These are phyloP conservation scores for Morphnarchus princeps DNA, from an alignment of 2,113 vertebrate genomes.

Conservation along the genomic window DNA sequence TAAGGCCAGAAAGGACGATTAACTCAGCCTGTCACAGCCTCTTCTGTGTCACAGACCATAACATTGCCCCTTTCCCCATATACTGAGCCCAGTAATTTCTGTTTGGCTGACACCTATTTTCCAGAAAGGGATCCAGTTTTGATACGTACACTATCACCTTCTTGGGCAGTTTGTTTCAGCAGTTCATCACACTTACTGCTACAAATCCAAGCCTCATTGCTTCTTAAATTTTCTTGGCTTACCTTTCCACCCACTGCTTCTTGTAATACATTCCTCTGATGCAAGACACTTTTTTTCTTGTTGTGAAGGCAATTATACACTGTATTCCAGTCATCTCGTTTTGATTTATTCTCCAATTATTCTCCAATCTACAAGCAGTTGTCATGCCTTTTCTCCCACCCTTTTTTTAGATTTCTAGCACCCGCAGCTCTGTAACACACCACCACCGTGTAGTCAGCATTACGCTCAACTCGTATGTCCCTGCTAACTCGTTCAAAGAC, in stretches of 20 bases:
- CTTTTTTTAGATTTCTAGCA: background rate
- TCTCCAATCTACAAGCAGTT: background rate
- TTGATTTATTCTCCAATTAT: background rate
- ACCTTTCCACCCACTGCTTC: conserved; percentile 35
- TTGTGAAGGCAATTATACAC: conserved; percentile 28
- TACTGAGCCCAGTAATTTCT: background rate
- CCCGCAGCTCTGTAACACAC: background rate
- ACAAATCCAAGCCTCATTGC: background rate
- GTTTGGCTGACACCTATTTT: background rate
- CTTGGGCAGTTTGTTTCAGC: background rate
- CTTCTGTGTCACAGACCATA: background rate
- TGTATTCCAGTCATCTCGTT: background rate
- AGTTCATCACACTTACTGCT: background rate
- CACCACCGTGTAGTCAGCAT: background rate
- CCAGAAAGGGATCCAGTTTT: background rate
- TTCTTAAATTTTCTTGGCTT: conserved; percentile 29
- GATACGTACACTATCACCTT: background rate
- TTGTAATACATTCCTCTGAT: conserved; percentile 23
- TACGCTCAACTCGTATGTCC: background rate
- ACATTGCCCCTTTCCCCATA: background rate
- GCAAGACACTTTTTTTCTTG: background rate
- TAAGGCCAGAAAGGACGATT: background rate
- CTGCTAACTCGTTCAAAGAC: background rate
- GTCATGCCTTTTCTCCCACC: background rate
- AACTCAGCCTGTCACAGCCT: background rate